These are phyloP conservation scores for Archips crataeganus DNA, from an alignment of 2,888 invertebrate genomes.

Conservation along the genomic window DNA sequence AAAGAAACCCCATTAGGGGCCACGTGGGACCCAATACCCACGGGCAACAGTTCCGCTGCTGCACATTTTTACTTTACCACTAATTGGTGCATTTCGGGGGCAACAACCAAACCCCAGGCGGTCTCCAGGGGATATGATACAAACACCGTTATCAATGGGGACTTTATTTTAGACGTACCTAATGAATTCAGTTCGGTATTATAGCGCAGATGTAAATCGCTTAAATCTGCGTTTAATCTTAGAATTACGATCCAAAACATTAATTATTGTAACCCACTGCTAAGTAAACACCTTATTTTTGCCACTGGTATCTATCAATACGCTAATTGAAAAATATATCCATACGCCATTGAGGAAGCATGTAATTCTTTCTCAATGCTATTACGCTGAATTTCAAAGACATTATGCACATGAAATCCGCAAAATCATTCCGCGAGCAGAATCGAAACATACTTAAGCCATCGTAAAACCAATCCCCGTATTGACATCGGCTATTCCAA, in stretches of 20 bases:
- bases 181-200: conserved; percentile 55
- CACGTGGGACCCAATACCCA: conserved; percentile 74
- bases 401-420: conserved; percentile 3
- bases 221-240: conserved; percentile 42
- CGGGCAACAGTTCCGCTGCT: conserved; percentile 75
- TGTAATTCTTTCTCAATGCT: neutral
- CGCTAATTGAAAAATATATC: too few species aligned
- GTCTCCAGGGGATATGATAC: conserved; percentile 66
- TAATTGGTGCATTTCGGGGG: conserved; percentile 82
- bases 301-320: too few species aligned
- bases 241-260: neutral
- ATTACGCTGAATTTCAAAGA: neutral
- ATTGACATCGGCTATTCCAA: conserved; percentile 33
- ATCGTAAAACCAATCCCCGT: conserved; percentile 34
- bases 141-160: conserved; percentile 77
- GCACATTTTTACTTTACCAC: conserved; percentile 84
- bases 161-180: conserved; percentile 66
- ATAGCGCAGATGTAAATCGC: neutral
- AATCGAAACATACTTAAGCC: conserved; percentile 30
- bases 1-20: conserved; percentile 81
- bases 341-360: neutral
- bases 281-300: too few species aligned
- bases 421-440: conserved; percentile 7
- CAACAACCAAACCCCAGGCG: conserved; percentile 65
- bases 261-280: too few species aligned